A percentile compares a stretch with the other conserved stretches of the same genome.
Conservation (phyloP, 2,113 vertebrate genomes). For the Ardeotis arabs region DNA sequence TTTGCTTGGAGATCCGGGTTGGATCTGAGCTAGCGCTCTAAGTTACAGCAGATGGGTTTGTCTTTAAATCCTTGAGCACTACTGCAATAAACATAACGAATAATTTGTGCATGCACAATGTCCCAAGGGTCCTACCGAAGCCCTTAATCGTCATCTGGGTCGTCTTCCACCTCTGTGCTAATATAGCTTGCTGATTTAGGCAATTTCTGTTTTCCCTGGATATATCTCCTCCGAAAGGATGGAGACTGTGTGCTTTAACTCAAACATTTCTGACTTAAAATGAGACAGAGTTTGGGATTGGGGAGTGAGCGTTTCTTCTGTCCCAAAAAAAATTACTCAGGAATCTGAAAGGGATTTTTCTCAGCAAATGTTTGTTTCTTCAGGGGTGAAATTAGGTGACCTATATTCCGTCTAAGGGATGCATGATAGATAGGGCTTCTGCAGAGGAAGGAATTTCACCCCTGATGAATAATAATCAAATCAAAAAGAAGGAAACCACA, state of each 20-base stretch:
- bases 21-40: background rate
- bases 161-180: background rate
- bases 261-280: background rate
- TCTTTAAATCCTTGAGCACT: background rate
- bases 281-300: background rate
- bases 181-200: background rate
- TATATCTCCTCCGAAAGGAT: background rate
- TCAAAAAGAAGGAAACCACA: conserved; percentile 41
- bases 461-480: conserved; percentile 45
- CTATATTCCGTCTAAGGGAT: conserved; percentile 24
- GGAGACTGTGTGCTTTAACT: background rate
- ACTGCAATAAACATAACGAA: background rate
- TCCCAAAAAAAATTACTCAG: background rate
- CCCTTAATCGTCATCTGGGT: background rate
- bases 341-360: background rate
- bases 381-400: conserved; percentile 48
- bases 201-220: background rate
- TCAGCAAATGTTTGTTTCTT: conserved; percentile 10
- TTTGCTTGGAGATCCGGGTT: background rate
- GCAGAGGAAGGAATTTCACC: conserved; percentile 26
- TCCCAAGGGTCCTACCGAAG: background rate
- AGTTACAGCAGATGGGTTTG: background rate
- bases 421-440: conserved; percentile 4
- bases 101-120: background rate
- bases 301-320: background rate